These are phyloP conservation scores for Drosophila birchii DNA, from an alignment of 2,888 invertebrate species.

Conservation along the genomic window DNA sequence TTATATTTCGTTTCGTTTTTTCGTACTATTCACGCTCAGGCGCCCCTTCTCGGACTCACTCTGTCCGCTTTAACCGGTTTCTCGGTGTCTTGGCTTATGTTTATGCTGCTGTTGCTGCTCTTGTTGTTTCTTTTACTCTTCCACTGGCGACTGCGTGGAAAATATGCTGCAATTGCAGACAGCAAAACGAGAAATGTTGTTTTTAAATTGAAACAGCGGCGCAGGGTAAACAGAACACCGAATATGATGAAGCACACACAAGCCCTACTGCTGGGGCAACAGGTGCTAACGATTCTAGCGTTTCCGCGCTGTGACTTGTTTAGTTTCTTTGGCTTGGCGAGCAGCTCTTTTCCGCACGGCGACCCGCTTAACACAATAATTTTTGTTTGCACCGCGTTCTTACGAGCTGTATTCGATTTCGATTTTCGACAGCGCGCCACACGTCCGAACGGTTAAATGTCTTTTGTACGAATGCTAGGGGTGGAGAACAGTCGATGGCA, in stretches of 20 bases:
- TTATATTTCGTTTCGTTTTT: constrained; percentile 10
- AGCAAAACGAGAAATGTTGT: constrained; percentile 17
- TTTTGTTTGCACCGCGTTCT: no score
- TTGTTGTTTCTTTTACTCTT: constrained; percentile 36
- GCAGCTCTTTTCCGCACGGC: constrained; percentile 32
- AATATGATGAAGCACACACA: constrained; percentile 36
- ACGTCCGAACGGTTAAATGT: no score
- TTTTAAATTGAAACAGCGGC: constrained; percentile 5
- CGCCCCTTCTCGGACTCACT: constrained; percentile 21
- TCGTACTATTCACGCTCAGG: constrained; percentile 20
- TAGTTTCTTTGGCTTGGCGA: constrained; percentile 30
- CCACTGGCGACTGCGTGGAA: constrained; percentile 7
- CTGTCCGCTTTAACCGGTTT: constrained; percentile 62
- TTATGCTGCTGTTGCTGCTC: constrained; percentile 53
- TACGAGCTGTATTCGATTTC: no score
- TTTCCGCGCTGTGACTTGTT: constrained; percentile 22
- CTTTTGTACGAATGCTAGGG: no score
- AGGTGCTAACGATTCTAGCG: constrained; percentile 58
- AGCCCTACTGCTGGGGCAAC: constrained; percentile 62
- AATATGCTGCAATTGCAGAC: constrained; percentile 41
- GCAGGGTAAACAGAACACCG: constrained; percentile 16
- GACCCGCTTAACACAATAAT: constrained; percentile 26
- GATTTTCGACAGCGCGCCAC: no score
- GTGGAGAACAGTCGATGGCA: no score
- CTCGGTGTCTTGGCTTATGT: constrained; percentile 53